These are phyloP conservation scores for Julus scanicus DNA, from an alignment of 2,888 invertebrate genomes.

Conservation along the genomic window DNA sequence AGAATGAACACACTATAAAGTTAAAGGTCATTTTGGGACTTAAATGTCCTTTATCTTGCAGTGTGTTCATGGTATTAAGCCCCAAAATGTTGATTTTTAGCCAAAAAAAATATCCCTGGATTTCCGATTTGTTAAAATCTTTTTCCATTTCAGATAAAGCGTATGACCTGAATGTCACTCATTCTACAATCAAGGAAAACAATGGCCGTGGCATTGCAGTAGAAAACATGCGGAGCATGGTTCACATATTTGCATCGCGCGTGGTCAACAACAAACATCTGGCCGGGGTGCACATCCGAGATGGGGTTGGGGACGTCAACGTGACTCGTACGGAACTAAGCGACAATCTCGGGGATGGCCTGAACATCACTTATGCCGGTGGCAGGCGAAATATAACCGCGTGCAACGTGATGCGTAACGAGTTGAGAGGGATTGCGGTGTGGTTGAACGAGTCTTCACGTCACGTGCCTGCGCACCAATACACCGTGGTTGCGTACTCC, in stretches of 20 bases:
- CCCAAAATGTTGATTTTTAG: too few relatives aligned
- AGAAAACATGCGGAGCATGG: conserved; percentile 87
- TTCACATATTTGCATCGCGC: conserved; percentile 85
- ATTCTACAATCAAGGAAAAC: conserved; percentile 87
- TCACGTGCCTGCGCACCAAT: conserved; percentile 83
- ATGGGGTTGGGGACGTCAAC: conserved; percentile 94
- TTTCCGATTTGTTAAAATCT: background rate
- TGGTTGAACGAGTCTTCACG: conserved; percentile 92
- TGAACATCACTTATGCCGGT: conserved; percentile 95
- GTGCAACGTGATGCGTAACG: conserved; percentile 86
- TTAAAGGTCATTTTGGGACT: too few relatives aligned
- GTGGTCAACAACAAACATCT: conserved; percentile 89
- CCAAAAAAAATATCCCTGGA: too few relatives aligned
- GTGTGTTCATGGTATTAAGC: too few relatives aligned
- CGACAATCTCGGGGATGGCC: conserved; percentile 91
- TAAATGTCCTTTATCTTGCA: too few relatives aligned
- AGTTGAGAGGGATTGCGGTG: conserved; percentile 86
- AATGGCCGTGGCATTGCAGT: conserved; percentile 94
- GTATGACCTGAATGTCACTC: conserved; percentile 87
- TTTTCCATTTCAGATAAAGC: conserved; percentile 70
- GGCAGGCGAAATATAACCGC: conserved; percentile 92
- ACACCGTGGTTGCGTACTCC: conserved; percentile 86
- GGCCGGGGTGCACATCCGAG: conserved; percentile 88
- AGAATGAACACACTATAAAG: too few relatives aligned
- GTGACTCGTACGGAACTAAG: conserved; percentile 89